Base-by-base conservation (phyloP, 2,113 vertebrate species). In the Neotragus moschatus region DNA sequence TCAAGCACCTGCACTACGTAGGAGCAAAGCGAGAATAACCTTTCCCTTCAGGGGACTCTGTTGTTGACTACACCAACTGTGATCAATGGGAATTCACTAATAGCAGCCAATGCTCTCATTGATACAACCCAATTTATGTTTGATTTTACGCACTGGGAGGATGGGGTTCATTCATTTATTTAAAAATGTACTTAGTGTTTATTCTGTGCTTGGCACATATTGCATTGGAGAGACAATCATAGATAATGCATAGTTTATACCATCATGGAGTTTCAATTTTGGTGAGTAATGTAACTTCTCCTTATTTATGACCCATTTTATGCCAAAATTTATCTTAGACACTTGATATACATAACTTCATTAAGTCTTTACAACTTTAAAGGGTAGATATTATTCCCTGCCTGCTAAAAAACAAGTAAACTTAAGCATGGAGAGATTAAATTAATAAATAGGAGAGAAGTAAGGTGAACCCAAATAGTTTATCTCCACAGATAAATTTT, bases 81-180 rank as follows among this genome's bases (percentile, higher is more conserved):
- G 89, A 92, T 89, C 39, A 70, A 2, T 63, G 51, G 79, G n/a
- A 97, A 97, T 87, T 90, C 15, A 75, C 10, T 61, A 96, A 53
- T 7, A 91, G 39, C 1, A 39, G 5, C 21, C 14, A 45, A 49
- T 17, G 77, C 9, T n/a, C 47, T 51, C 28, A 45, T 55, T 75
- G 49, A 49, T 63, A 61, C 28, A 60, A 81, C 66, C 13, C 43
- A 47, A 70, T 56, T 63, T 96, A 11, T 12, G 33, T 39, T 84
- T 90, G 75, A 36, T 58, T 90, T 87, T 73, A 47, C 81, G 51
- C 26, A 56, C 16, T 55, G 30, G 4, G 6, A 4, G 51, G 17
- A 14, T 70, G 49, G 2, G 5, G 17, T 33, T 90, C 45, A 91
- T 88, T 43, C 25, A 81, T 61, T 73, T 61, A 87, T 90, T 95